Conservation (phyloP, 2,113 vertebrate genomes). For the Myiozetetes cayanensis region DNA sequence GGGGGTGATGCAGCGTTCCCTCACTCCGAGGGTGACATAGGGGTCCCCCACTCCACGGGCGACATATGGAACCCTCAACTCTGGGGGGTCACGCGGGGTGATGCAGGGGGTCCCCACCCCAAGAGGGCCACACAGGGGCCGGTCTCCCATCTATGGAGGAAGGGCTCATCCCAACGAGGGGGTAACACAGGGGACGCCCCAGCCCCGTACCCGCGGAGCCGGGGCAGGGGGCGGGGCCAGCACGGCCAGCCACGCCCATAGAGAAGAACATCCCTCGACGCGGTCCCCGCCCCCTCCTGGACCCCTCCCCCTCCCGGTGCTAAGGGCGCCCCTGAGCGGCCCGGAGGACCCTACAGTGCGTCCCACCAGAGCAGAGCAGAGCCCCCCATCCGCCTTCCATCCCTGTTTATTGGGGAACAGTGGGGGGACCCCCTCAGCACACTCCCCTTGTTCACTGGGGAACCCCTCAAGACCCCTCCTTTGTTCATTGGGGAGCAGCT, state of each 20-base stretch:
- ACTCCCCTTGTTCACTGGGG: slow-evolving; percentile 23
- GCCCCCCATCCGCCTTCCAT: not conserved
- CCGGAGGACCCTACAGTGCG: not conserved
- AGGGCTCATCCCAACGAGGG: not conserved
- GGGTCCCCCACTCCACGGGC: not conserved
- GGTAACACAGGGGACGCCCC: not conserved
- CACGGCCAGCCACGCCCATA: accelerated
- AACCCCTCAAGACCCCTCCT: slow-evolving; percentile 21
- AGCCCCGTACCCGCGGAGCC: not conserved
- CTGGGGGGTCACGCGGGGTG: not conserved
- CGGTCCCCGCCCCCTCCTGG: not conserved
- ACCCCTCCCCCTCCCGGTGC: not conserved
- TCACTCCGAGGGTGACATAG: not conserved
- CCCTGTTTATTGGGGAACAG: not conserved
- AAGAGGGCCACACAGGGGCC: too few species aligned
- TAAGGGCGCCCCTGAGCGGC: not conserved
- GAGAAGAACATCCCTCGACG: accelerated
- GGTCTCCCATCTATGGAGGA: not conserved
- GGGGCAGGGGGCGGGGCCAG: not conserved
- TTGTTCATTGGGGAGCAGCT: not conserved
- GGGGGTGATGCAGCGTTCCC: not conserved
- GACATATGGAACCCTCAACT: not conserved
- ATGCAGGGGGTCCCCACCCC: not conserved
- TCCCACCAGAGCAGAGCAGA: not conserved
- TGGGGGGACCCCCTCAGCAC: not conserved